Conservation (phyloP, 30 jellyfish, hydroid and myxozoan species). For the Hydractinia symbiolongicarpus region DNA sequence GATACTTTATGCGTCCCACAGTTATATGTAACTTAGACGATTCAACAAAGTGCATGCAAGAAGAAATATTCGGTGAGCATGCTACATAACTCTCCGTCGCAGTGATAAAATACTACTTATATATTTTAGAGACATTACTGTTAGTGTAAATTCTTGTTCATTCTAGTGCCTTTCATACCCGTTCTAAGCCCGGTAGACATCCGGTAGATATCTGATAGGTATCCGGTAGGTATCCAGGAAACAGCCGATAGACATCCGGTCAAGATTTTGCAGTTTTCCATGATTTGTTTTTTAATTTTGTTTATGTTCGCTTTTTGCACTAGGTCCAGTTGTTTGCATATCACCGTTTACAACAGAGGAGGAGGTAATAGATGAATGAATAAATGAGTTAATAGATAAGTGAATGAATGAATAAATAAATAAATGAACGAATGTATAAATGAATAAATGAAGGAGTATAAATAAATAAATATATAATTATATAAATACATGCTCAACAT, state of each 20-base stretch:
- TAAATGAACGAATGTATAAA: neutral
- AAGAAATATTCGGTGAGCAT: conserved; percentile 78
- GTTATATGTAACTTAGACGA: conserved; percentile 54
- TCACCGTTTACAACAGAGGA: conserved; percentile 84
- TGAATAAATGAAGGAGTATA: no score
- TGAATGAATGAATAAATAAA: neutral
- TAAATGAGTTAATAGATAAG: neutral
- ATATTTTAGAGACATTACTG: neutral
- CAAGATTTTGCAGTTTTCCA: neutral
- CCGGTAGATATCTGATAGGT: no score
- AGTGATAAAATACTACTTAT: neutral
- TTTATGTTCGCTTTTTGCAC: conserved; percentile 2
- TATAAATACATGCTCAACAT: no score
- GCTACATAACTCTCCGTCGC: neutral
- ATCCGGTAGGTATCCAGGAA: no score
- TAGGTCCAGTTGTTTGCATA: conserved; percentile 90
- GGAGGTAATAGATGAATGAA: conserved; percentile 42
- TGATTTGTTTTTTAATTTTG: neutral
- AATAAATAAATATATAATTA: no score
- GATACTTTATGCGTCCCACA: conserved; percentile 76
- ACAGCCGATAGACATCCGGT: no score
- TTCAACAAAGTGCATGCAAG: conserved; percentile 79
- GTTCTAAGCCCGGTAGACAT: neutral
- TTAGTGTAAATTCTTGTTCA: neutral
- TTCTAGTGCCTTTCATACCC: neutral